These are phyloP conservation scores for Rhagonycha fulva DNA, from an alignment of 2,888 invertebrate genomes.

Conservation along the genomic window DNA sequence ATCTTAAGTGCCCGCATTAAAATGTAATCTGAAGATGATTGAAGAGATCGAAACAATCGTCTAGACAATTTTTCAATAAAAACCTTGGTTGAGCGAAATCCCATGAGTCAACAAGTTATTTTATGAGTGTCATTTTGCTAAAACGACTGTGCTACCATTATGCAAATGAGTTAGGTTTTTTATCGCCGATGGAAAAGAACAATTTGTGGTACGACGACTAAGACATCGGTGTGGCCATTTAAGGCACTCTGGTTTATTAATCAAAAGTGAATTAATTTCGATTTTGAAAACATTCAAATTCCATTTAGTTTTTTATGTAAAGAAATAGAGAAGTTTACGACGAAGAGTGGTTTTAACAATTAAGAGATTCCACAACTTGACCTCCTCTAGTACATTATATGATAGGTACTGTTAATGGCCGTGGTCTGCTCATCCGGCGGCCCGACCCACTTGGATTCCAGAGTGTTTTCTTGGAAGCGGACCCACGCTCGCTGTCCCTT, in stretches of 20 bases:
- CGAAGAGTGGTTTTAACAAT: constrained; percentile 33
- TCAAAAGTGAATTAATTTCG: not conserved
- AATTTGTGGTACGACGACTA: not conserved
- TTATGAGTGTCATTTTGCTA: not conserved
- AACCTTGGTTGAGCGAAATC: not conserved
- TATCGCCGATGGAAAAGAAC: not conserved
- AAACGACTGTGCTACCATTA: not conserved
- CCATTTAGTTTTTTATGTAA: not conserved
- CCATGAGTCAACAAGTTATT: not conserved
- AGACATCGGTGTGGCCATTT: not conserved
- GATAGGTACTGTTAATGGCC: constrained; percentile 27
- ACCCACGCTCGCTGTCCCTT: constrained; percentile 26
- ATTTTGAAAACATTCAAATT: not conserved
- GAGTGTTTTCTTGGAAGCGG: constrained; percentile 43
- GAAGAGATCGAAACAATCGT: not conserved
- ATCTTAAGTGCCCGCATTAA: not conserved
- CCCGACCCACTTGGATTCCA: constrained; percentile 48
- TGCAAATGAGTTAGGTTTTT: not conserved
- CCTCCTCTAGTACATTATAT: not conserved
- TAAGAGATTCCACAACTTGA: constrained; percentile 26
- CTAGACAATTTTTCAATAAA: not conserved
- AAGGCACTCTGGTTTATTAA: not conserved
- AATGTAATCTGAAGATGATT: not conserved
- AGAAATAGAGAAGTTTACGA: constrained; percentile 9
- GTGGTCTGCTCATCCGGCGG: constrained; percentile 42